Base-by-base conservation (phyloP, 1,140 invertebrate genomes). In the Aporrectodea caliginosa region DNA sequence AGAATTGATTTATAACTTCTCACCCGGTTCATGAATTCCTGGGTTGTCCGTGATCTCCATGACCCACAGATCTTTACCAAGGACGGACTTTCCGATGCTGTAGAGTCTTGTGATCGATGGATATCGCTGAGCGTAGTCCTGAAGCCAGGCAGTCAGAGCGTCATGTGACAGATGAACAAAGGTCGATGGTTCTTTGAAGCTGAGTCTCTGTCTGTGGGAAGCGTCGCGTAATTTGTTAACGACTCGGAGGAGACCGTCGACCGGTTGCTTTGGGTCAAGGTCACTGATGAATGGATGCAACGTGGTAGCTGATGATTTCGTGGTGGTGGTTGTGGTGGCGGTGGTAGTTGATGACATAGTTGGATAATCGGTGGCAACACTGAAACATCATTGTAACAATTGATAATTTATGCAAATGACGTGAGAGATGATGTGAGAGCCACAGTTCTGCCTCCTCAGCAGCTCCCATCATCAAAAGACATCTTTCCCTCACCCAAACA, bases 161-260 rank as follows among this genome's bases (percentile, higher is more conserved):
- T 95, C 92, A 85, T 95, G 94, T 88, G 95, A 92, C 86, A 98
- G 95, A 87, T 98, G 97, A 27, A 92, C 91, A 88, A 94, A 97
- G 77, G 93, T 93, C 34, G 74, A 78, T 16, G 87, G 86, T 79
- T 86, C 85, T 22, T 81, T 80, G 70, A 87, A 85, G 16, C 73
- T 80, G 58, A 82, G 79, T 1, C 78, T 81, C 6, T 84, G 82
- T 29, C 85, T 78, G 75, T 86, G 84, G n/a, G 81, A 75, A 22
- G 82, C 79, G 79, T 86, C 85, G 16, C 81, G 80, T 12, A 86
- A 79, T 30, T 81, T 82, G 75, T 85, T 85, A 35, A 86, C 78
- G 30, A 82, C 71, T 30, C 78, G 58, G 0, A 86, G 81, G 22
- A 87, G 81, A 35, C 76, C 78, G 14, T 85, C 84, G 22, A 86